Base-by-base conservation (phyloP, 1,140 invertebrate species). In the Bombus fervidus region DNA sequence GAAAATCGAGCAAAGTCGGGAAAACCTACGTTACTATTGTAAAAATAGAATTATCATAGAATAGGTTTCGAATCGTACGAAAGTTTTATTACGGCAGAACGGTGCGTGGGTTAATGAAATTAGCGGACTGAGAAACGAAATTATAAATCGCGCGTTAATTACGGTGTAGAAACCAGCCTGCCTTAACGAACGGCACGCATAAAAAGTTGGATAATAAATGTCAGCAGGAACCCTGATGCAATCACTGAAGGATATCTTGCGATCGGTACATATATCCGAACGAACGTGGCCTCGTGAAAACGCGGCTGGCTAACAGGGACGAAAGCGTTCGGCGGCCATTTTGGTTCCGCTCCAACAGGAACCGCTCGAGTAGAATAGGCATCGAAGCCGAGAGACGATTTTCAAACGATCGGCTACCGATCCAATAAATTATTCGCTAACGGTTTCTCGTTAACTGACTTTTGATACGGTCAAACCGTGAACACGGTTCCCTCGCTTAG, bases 351-450 rank as follows among this genome's bases (percentile, higher is more conserved):
- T 90, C 85, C 87, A 85, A 87, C 86, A 85, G 83, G 78, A 87
- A 75, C 79, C 86, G 85, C 69, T 90, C 87, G 88, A 74, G 78
- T 84, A 83, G 89, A 87, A 90, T 87, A 78, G 85, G 3, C 71
- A 64, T 68, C 83, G 71, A 73, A 86, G 90, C 82, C 87, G 86
- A 89, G 77, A 89, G 81, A 90, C 90, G 85, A 89, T 91, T 87
- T 87, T 75, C 71, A 91, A 89, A 79, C 76, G 43, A 71, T 69
- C 72, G 78, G 41, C 66, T 43, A 71, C 83, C 71, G 82, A 34
- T 85, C 69, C 83, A 86, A 90, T 83, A 89, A 87, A 91, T 90
- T 91, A 91, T 92, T 91, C 81, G 90, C 81, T 86, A 91, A 91
- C 87, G 83, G 81, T 89, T 90, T 90, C 89, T 91, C 81, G 90